Percentiles rank a stretch among this genome's conserved stretches.
phyloP scores from a whole-genome alignment of 2,113 vertebrate species.

The Pteruthius melanotis region DNA sequence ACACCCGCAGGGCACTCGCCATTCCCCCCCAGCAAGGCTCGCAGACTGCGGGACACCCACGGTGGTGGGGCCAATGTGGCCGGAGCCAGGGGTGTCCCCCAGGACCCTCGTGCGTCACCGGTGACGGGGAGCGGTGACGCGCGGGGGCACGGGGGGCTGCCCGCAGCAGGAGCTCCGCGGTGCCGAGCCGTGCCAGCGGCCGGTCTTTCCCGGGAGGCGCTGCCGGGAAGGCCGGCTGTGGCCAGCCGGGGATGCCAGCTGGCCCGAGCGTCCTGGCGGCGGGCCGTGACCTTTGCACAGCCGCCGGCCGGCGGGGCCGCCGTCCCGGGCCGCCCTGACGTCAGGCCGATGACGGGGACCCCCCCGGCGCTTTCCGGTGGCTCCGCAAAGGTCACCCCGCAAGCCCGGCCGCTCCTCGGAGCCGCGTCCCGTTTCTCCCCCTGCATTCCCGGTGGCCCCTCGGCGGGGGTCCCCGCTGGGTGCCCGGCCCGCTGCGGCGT shows the following conservation, averaged over 20 bases:
- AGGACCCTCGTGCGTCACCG: constrained; percentile 15
- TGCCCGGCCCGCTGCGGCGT: background rate
- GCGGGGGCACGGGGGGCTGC: too few relatives aligned
- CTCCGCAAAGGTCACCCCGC: constrained; percentile 9
- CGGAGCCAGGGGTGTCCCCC: background rate
- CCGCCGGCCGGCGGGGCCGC: background rate
- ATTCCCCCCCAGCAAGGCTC: too few relatives aligned
- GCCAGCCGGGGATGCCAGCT: background rate
- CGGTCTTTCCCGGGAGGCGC: too few relatives aligned
- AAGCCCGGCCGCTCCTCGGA: background rate
- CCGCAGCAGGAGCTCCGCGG: too few relatives aligned
- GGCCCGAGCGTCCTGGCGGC: background rate
- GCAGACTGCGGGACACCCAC: background rate
- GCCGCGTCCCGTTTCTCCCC: background rate
- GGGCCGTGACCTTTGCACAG: constrained; percentile 15
- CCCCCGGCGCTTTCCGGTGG: background rate
- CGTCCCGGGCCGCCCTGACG: constrained; percentile 8
- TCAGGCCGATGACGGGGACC: constrained; percentile 18
- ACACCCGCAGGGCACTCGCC: too few relatives aligned
- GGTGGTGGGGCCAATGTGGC: accelerated
- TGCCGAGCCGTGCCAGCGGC: too few relatives aligned
- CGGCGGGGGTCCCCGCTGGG: background rate
- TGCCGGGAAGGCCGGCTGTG: constrained; percentile 12
- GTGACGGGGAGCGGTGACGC: too few relatives aligned
- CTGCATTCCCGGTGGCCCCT: background rate